A percentile compares a stretch with the other conserved stretches of the same genome.
Evolutionary conservation across 2,113 vertebrate species (phyloP).

Genomic region (Leucopsar rothschildi): DNA sequence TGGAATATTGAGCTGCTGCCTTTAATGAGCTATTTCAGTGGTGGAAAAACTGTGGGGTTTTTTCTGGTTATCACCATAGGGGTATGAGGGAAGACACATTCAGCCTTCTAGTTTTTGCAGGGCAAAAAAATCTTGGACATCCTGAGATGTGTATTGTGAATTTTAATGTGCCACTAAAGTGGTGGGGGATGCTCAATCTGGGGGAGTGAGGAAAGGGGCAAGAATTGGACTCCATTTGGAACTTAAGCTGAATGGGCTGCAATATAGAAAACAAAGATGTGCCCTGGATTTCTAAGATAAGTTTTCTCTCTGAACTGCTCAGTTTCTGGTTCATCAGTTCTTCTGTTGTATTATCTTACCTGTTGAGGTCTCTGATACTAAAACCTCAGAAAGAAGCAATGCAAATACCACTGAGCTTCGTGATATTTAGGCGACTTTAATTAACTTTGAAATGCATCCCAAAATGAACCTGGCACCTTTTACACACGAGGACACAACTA

Average conservation of each 20-base stretch:
- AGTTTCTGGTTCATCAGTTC: background rate
- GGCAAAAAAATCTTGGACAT: background rate
- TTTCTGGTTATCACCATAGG: background rate
- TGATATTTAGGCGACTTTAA: background rate
- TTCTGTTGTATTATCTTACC: background rate
- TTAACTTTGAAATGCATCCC: background rate
- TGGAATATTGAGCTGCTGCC: background rate
- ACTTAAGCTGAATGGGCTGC: background rate
- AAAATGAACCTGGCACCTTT: background rate
- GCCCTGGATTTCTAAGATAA: background rate
- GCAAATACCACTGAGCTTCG: background rate
- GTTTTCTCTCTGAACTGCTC: background rate
- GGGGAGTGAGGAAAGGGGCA: rapidly evolving
- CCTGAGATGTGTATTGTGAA: background rate
- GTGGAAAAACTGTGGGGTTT: background rate
- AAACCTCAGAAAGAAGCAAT: background rate
- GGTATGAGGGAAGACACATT: background rate
- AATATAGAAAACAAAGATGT: background rate
- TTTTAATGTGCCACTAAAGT: background rate
- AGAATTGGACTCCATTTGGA: background rate
- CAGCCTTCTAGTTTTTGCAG: background rate
- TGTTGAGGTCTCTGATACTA: background rate
- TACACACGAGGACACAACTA: background rate
- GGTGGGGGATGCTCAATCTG: background rate
- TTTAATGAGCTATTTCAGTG: background rate